These are phyloP conservation scores for Macquaria australasica DNA, from an alignment of 2,113 vertebrate species.

Conservation along the genomic window DNA sequence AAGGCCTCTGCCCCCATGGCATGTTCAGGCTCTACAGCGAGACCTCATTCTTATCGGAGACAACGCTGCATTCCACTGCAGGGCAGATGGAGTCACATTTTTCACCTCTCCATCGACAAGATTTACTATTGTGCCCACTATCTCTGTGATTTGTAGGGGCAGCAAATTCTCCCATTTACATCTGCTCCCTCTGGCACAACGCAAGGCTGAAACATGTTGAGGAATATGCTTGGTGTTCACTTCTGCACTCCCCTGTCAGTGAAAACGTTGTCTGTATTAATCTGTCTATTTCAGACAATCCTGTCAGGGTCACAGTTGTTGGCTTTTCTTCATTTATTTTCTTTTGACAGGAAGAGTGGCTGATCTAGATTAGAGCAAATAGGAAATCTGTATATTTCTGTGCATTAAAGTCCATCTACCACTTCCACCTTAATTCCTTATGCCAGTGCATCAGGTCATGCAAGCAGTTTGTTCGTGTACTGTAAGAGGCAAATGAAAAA, in stretches of 20 bases:
- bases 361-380: neutral
- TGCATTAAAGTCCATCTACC: neutral
- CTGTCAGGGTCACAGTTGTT: neutral
- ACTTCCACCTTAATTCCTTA: neutral
- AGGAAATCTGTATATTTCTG: neutral
- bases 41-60: slow-evolving; percentile 64
- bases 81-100: slow-evolving; percentile 62
- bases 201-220: slow-evolving; percentile 23
- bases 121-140: slow-evolving; percentile 65
- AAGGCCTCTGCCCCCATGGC: slow-evolving; percentile 57
- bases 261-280: neutral
- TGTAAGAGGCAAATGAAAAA: slow-evolving; percentile 10
- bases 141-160: slow-evolving; percentile 71
- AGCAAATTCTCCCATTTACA: slow-evolving; percentile 34
- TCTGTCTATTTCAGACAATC: neutral
- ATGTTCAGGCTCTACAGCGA: slow-evolving; percentile 63
- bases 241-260: slow-evolving; percentile 5
- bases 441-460: neutral
- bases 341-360: neutral
- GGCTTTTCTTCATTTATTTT: neutral
- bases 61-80: slow-evolving; percentile 69
- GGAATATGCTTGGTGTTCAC: slow-evolving; percentile 7
- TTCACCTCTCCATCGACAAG: slow-evolving; percentile 52
- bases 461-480: slow-evolving; percentile 12
- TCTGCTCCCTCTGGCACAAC: slow-evolving; percentile 34